phyloP scores from a whole-genome alignment of 2,888 invertebrate genomes.

The Lottia scabra region DNA sequence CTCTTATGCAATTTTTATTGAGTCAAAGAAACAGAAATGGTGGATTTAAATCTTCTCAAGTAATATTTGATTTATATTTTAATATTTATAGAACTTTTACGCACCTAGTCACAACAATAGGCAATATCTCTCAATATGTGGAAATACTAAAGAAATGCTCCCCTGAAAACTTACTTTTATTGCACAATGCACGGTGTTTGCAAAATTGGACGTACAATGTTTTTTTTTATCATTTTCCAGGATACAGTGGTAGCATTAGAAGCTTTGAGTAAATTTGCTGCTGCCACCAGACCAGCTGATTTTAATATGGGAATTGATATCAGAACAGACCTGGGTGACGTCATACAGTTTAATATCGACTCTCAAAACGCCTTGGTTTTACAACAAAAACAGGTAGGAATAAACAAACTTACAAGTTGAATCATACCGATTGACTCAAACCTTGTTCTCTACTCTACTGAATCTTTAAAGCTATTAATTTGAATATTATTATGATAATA shows the following conservation, averaged over 20 bases:
- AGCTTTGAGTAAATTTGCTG: constrained; percentile 30
- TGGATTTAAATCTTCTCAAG: constrained; percentile 18
- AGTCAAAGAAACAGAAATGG: constrained; percentile 15
- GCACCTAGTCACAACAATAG: too few relatives aligned
- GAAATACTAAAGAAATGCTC: too few relatives aligned
- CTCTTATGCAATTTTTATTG: constrained; percentile 27
- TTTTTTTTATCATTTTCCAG: constrained; percentile 11
- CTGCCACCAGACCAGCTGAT: constrained; percentile 17
- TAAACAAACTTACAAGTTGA: too few relatives aligned
- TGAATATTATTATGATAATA: too few relatives aligned
- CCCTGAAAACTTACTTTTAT: too few relatives aligned
- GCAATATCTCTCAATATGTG: too few relatives aligned
- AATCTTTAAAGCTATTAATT: too few relatives aligned
- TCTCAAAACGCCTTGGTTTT: constrained; percentile 59
- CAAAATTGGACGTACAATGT: too few relatives aligned
- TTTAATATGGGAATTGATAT: constrained; percentile 23
- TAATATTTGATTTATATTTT: background rate
- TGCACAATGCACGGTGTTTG: too few relatives aligned
- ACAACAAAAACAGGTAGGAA: background rate
- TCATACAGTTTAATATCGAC: constrained; percentile 46
- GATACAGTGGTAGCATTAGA: constrained; percentile 34
- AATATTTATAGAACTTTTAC: too few relatives aligned
- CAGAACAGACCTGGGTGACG: background rate
- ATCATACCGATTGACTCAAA: too few relatives aligned
- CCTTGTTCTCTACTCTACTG: too few relatives aligned